Base-by-base conservation (phyloP, 2,888 invertebrate genomes). In the Acanthosoma haemorrhoidale region DNA sequence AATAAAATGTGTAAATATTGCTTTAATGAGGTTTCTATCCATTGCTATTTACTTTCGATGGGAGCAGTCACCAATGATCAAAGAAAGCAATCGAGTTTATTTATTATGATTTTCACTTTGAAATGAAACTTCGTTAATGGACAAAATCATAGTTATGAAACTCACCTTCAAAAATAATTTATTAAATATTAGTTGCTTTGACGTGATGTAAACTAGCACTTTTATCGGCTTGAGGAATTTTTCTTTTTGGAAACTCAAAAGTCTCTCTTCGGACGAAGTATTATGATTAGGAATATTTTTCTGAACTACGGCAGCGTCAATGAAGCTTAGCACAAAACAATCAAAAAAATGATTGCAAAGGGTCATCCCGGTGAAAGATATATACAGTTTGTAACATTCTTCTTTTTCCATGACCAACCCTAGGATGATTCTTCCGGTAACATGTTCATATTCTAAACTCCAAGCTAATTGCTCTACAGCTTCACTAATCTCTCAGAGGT, bases 121-220 rank as follows among this genome's bases (percentile, higher is more conserved):
- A 78, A 91, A 89, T 75, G 78, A 78, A 92, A 91, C 86, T 95
- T 96, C 63, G 96, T 96, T 73, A 94, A 94, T 21, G 96, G 96
- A 79, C 95, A 95, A 69, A 96, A 85, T 38, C 96, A 94, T 96
- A 38, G 94, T 93, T 71, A 90, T 92, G 76, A 96, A 85, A 77
- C 94, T 85, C 82, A 96, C 90, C 82, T 92, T 93, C 76, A 96
- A 84, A 76, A 95, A 86, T 84, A 92, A 92, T 82, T 96, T 95
- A 82, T 95, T 95, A 77, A 96, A 86, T 70, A 92, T 93, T 75
- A 96, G 84, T 83, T 92, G 95, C 81, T 94, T 93, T 66, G 94
- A 92, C 70, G 92, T 94, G 77, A 96, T 89, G 80, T 91, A 93
- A 81, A 93, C 92, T 75, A 91, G 87, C 72, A 96, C 93, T 80